Evolutionary conservation across 2,113 vertebrate species (phyloP).

Genomic region (Laterallus jamaicensis): DNA sequence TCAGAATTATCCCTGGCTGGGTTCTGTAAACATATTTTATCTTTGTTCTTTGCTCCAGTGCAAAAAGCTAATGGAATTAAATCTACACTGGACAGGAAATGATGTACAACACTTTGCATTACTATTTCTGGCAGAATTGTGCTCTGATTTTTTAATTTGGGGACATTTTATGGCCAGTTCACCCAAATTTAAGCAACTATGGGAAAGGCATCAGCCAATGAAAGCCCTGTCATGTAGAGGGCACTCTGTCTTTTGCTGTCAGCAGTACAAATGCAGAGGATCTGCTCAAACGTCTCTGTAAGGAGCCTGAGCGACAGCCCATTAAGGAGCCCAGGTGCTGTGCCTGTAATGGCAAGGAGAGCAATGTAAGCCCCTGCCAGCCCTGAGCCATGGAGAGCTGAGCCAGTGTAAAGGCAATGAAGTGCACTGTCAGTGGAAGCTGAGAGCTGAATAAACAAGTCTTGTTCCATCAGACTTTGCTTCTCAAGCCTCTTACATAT

Average conservation of each 20-base stretch:
- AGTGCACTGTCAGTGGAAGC: background rate
- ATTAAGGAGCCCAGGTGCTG: background rate
- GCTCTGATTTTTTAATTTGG: background rate
- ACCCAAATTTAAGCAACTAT: background rate
- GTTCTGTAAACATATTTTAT: background rate
- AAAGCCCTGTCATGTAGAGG: background rate
- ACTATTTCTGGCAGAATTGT: background rate
- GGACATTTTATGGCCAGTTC: background rate
- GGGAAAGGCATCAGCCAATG: background rate
- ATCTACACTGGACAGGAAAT: background rate
- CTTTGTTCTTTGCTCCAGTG: background rate
- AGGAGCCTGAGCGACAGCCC: background rate
- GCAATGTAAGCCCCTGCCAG: background rate
- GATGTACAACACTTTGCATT: background rate
- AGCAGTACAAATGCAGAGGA: background rate
- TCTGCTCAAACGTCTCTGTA: background rate
- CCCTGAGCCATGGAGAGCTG: background rate
- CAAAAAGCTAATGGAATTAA: background rate
- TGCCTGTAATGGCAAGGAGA: background rate
- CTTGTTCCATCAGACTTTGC: background rate
- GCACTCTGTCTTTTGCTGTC: background rate
- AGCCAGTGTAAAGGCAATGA: background rate
- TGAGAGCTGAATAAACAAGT: background rate
- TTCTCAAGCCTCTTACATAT: slow-evolving; percentile 12
- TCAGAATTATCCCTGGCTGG: background rate